These are phyloP conservation scores for Nothobranchius furzeri DNA, from an alignment of 2,113 vertebrate species.

Conservation along the genomic window DNA sequence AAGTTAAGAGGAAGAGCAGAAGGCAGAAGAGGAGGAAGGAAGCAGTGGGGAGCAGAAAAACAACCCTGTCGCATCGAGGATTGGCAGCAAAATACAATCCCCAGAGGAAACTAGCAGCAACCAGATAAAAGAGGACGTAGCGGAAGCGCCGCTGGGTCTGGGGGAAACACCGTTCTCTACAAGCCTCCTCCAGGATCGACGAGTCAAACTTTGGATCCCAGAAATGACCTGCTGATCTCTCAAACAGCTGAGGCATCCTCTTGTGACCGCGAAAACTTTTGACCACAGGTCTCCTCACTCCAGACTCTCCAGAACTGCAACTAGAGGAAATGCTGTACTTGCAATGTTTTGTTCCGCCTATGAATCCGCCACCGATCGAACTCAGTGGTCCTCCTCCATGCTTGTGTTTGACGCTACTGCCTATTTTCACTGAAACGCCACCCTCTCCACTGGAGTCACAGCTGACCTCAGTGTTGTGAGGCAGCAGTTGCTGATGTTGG, in stretches of 20 bases:
- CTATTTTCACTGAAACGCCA: constrained; percentile 87
- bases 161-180: constrained; percentile 92
- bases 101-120: constrained; percentile 86
- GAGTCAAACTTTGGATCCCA: constrained; percentile 97
- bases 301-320: constrained; percentile 90
- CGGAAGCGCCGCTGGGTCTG: constrained; percentile 92
- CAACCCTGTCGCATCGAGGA: constrained; percentile 75
- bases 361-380: constrained; percentile 67
- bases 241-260: constrained; percentile 92
- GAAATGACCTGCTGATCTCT: constrained; percentile 90
- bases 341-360: constrained; percentile 85
- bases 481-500: constrained; percentile 89
- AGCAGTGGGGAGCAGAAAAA: constrained; percentile 82
- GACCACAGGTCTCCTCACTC: constrained; percentile 72
- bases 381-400: constrained; percentile 70
- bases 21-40: constrained; percentile 86
- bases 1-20: constrained; percentile 88
- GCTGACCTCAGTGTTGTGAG: constrained; percentile 91
- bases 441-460: constrained; percentile 90
- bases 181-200: constrained; percentile 91
- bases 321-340: constrained; percentile 96
- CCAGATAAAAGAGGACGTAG: constrained; percentile 89
- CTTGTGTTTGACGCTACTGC: constrained; percentile 74
- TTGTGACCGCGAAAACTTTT: constrained; percentile 76
- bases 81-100: constrained; percentile 85